Evolutionary conservation across 2,113 vertebrate species (phyloP).

Genomic region (Alouatta palliata): DNA sequence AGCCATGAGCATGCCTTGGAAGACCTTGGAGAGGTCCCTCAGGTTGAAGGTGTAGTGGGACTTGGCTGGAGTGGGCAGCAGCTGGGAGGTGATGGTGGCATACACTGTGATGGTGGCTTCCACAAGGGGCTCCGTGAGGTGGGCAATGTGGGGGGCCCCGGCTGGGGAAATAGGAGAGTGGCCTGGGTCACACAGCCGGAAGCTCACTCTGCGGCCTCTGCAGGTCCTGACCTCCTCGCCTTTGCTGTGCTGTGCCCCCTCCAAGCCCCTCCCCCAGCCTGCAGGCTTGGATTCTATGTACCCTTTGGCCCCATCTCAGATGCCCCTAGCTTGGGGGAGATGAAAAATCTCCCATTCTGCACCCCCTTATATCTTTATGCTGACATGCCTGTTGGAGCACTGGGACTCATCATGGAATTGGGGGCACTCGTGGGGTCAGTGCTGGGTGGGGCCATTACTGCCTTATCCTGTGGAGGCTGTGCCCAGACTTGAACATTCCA

Average conservation of each 20-base stretch:
- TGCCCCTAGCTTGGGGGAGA: too few species aligned
- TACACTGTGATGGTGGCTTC: constrained; percentile 89
- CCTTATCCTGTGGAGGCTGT: not conserved
- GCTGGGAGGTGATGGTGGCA: constrained; percentile 89
- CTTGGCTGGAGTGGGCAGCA: constrained; percentile 95
- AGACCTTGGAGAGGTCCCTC: constrained; percentile 95
- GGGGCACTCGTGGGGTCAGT: not conserved
- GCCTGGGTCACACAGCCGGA: not conserved
- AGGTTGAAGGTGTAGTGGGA: constrained; percentile 97
- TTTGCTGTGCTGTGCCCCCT: not conserved
- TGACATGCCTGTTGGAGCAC: not conserved
- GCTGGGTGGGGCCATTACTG: not conserved
- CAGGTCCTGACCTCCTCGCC: not conserved
- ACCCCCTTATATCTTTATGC: not conserved
- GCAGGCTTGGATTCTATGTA: not conserved
- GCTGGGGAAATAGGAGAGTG: constrained; percentile 75
- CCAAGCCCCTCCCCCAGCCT: too few species aligned
- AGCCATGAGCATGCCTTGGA: constrained; percentile 95
- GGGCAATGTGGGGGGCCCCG: constrained; percentile 81
- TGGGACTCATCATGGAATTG: not conserved
- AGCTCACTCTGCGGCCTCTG: not conserved
- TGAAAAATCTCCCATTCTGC: not conserved
- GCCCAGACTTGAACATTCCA: not conserved
- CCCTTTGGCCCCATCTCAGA: not conserved
- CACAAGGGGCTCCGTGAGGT: constrained; percentile 87